Conservation (phyloP, 1,140 invertebrate genomes). For the Danaus melanippus region DNA sequence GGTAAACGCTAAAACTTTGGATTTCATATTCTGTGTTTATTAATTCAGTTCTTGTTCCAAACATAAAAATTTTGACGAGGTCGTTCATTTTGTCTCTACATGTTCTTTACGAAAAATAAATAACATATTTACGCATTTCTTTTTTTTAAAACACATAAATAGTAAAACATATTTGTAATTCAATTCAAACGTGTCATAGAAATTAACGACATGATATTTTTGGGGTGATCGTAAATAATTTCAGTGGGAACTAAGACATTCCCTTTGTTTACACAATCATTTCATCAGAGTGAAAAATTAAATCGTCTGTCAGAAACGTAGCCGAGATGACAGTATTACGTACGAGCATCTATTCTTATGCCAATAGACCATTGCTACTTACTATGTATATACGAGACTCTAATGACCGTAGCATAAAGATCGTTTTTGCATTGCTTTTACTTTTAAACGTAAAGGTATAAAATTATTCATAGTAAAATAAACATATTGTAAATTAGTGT, state of each 20-base stretch:
- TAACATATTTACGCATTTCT: too few relatives aligned
- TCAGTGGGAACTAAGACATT: constrained; percentile 12
- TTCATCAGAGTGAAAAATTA: constrained; percentile 63
- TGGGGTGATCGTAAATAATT: too few relatives aligned
- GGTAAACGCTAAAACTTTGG: too few relatives aligned
- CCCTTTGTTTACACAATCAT: constrained; percentile 46
- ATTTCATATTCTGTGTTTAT: too few relatives aligned
- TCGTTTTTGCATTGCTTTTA: constrained; percentile 8
- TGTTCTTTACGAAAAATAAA: too few relatives aligned
- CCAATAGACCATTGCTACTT: constrained; percentile 10
- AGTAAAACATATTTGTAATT: too few relatives aligned
- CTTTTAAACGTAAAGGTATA: constrained; percentile 16
- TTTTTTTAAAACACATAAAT: too few relatives aligned
- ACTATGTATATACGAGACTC: neutral
- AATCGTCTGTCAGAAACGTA: constrained; percentile 47
- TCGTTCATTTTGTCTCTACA: too few relatives aligned
- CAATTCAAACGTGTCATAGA: too few relatives aligned
- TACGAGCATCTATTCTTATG: constrained; percentile 33
- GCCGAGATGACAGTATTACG: constrained; percentile 53
- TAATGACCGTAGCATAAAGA: constrained; percentile 12
- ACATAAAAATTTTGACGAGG: too few relatives aligned
- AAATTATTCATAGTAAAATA: constrained; percentile 48
- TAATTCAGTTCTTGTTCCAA: too few relatives aligned
- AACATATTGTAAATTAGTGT: constrained; percentile 65
- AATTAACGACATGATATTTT: too few relatives aligned